Evolutionary conservation across 1,140 invertebrate genomes (phyloP), one percentile per base, ranked within the genome.

Genomic region (Galendromus occidentalis): DNA sequence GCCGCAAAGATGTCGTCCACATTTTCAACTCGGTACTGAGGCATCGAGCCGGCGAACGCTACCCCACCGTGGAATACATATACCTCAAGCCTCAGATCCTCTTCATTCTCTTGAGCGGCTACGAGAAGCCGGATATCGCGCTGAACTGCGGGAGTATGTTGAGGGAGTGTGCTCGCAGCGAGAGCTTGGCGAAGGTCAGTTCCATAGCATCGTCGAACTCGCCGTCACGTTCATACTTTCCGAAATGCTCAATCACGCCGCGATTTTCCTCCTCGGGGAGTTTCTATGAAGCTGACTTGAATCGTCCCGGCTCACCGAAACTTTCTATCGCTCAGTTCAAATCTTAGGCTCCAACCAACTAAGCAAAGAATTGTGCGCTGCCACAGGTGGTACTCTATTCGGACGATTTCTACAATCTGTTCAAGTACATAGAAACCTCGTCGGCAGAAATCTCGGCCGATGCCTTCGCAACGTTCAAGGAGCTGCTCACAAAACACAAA

Each of bases 381-480:
- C 25, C 25, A 14, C 51, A 79, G 69, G 94, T 98, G 66, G 91
- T 98, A 84, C 83, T 98, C 67, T 85, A 94, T 77, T 92, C 90
- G 65, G 88, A 94, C 71, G 90, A 97, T 75, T 98, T 98, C 82
- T 98, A 95, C 77, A 92, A 97, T 79, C 98, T 99, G 80, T 99
- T 98, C 79, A 85, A 87, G 79, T 99, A 98, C 79, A 96, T 99
- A 73, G 95, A 99, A 83, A 89, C 97, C 66, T 97, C 94, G 66
- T 97, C 94, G 66, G 99, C 99, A 82, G 96, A 99, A 82, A 98
- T 99, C 75, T 94, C 96, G 75, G 98, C 94, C 69, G 96, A 99
- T 86, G 96, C 95, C 77, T 99, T 99, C 82, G 94, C 94, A 74
- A 98, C 96, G 67, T 99, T 99, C 83, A 98, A 98, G 92, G 95